Evolutionary conservation across 2,113 vertebrate species (phyloP).

Genomic region (Coptodon rendalli): DNA sequence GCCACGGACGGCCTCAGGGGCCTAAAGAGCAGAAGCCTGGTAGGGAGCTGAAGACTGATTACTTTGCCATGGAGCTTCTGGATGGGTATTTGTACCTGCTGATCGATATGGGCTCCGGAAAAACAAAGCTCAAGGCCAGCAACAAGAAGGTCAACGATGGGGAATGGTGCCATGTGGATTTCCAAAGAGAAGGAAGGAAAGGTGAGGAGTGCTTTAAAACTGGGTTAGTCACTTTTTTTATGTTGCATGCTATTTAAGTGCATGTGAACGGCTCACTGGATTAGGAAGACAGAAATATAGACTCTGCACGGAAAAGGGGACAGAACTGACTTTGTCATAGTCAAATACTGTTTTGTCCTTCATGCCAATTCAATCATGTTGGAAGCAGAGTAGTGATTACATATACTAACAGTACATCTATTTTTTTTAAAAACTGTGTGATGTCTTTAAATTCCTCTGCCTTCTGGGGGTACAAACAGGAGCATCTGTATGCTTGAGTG

Average conservation of each 20-base stretch:
- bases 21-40: conserved; percentile 71
- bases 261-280: background rate
- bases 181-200: conserved; percentile 88
- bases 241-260: background rate
- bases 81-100: conserved; percentile 87
- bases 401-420: background rate
- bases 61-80: conserved; percentile 88
- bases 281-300: background rate
- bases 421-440: background rate
- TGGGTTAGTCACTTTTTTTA: background rate
- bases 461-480: background rate
- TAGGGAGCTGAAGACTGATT: conserved; percentile 78
- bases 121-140: conserved; percentile 85
- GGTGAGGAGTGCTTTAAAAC: conserved; percentile 63
- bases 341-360: background rate
- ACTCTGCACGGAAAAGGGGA: background rate
- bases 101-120: conserved; percentile 91
- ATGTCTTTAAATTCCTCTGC: background rate
- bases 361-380: background rate
- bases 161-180: conserved; percentile 93
- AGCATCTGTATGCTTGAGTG: conserved; percentile 3
- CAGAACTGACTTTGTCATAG: background rate
- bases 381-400: background rate
- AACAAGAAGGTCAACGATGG: conserved; percentile 92
- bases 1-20: conserved; percentile 76